Base-by-base conservation (phyloP, 2,888 invertebrate species). In the Brenthis ino region DNA sequence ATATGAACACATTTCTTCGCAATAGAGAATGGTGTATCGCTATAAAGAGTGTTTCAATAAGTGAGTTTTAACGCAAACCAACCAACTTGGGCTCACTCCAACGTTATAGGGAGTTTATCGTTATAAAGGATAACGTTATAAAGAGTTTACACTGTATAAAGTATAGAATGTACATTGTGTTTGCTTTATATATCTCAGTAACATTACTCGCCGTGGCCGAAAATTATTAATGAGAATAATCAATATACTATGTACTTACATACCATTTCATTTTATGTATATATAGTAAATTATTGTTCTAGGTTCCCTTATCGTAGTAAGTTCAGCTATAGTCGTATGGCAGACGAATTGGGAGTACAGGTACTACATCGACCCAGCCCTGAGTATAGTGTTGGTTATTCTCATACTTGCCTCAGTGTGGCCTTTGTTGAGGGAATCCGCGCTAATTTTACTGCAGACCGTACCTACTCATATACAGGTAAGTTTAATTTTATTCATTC, bases 401-500 rank as follows among this genome's bases (percentile, higher is more conserved):
- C 93, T 98, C 57, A 98, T 98, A 76, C 90, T 98, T 74, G 95
- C 96, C 74, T 98, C 98, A 0, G 98, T 98, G 16, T 98, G 98
- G 98, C 98, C 98, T 6, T 90, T 98, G 74, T 92, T 99, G 63
- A 95, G 97, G 78, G 99, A 99, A 87, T 99, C 99, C 0, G 98
- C 99, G 4, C 93, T 98, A 74, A 99, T 99, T 82, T 93, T 99
- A 71, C 93, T 99, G 61, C 99, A 99, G 93, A 99, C 99, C n/a
- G 99, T 99, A 70, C 99, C 99, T 63, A 98, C 98, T 16, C 99
- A 99, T 88, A 98, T 99, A 82, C 97, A 98, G 93, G 95, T 94
- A 70, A 82, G 82, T 47, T 58, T 20, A 11, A 50, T 54, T 72
- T 67, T 79, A 72, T 61, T 68, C 64, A 20, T 47, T 33, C 65